A percentile compares a stretch with the other conserved stretches of the same genome.
Evolutionary conservation across 2,113 vertebrate species (phyloP).

Genomic region (Tylochromis polylepis): DNA sequence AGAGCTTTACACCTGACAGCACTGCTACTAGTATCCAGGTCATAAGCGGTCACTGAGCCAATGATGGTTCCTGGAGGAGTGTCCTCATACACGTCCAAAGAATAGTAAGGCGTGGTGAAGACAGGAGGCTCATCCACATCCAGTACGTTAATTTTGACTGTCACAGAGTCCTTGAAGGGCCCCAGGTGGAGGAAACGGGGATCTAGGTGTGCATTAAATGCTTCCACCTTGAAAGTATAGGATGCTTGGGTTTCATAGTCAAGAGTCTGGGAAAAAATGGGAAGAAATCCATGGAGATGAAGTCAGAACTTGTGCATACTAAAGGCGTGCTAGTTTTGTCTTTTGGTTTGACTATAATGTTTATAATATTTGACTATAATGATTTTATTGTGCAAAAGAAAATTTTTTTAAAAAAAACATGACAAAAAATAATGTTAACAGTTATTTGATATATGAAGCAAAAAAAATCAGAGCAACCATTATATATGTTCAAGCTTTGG

Average conservation of each 20-base stretch:
- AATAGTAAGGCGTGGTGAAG: conserved; percentile 81
- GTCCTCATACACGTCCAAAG: conserved; percentile 88
- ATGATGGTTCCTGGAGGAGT: conserved; percentile 83
- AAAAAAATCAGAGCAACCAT: fast-evolving
- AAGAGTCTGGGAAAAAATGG: conserved; percentile 66
- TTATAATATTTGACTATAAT: too few species aligned
- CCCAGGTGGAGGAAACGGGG: conserved; percentile 83
- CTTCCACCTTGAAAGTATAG: conserved; percentile 88
- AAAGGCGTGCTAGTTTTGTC: too few species aligned
- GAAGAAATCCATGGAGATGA: not conserved
- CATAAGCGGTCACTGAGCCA: conserved; percentile 86
- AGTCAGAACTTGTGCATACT: too few species aligned
- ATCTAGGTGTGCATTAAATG: conserved; percentile 83
- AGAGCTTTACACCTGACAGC: conserved; percentile 75
- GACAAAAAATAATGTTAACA: too few species aligned
- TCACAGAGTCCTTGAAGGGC: conserved; percentile 87
- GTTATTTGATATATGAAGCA: not conserved
- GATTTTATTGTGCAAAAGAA: too few species aligned
- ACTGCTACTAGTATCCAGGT: conserved; percentile 86
- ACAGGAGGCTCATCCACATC: conserved; percentile 88
- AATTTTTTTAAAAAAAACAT: too few species aligned
- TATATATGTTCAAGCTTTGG: not conserved
- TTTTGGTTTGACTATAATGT: too few species aligned
- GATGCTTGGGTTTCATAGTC: conserved; percentile 91
- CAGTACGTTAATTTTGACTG: conserved; percentile 85